Base-by-base conservation (phyloP, 2,797 vertebrate species). In the Cottoperca gobio region DNA sequence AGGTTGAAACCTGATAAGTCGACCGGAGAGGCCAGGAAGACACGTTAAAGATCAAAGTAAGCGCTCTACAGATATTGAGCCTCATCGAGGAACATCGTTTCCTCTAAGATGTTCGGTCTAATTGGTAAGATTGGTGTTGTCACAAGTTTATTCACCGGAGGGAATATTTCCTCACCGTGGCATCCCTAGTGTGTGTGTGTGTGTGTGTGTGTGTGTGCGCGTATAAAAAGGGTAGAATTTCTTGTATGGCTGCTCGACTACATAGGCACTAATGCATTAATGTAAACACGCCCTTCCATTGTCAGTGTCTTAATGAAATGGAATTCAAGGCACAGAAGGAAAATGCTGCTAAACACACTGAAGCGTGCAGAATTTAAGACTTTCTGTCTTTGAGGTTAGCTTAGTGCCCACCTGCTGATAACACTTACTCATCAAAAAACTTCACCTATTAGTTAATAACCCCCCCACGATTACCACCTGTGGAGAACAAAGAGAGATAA, bases 361-460 rank as follows among this genome's bases (percentile, higher is more conserved):
- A 66, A 73, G 66, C 28, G 2, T 60, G 54, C 69, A 67, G 60
- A 76, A 78, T 45, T 46, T 45, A 49, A 86, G 86, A 79, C 76
- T 86, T 85, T 79, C 76, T 62, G 81, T 83, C 86, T 89, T 79
- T 82, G 82, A 90, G 83, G 74, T 83, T 64, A 85, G 84, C 91
- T 85, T 74, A 82, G 77, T 75, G 76, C 46, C 82, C 81, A 61
- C 82, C 82, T 78, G 81, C 81, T 89, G 82, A 65, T 52, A 83
- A 80, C 68, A 87, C 71, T 61, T 76, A 72, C 75, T 85, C 78
- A 85, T 91, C 85, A 90, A 92, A 89, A 83, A 86, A 79, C 73
- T 75, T 58, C 73, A 61, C 78, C 88, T 84, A 88, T 91, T 91
- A 90, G 91, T 90, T 93, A 91, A 91, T 91, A 90, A 87, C 85